These are phyloP conservation scores for Sciurus carolinensis DNA, from an alignment of 2,797 vertebrate species.

Conservation along the genomic window DNA sequence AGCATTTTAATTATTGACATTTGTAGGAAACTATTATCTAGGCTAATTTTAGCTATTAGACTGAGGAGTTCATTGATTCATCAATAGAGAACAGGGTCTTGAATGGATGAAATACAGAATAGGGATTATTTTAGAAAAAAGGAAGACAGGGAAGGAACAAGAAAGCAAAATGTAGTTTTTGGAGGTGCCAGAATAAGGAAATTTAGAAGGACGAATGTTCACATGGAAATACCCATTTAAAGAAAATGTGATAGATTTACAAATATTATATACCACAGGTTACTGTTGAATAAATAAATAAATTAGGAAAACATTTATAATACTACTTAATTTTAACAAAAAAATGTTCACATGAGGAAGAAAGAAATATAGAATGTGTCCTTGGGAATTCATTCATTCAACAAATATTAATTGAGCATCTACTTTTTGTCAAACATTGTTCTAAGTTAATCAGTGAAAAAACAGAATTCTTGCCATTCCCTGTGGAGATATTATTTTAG, in stretches of 20 bases:
- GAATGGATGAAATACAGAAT: not conserved
- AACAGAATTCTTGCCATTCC: not conserved
- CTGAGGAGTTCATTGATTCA: not conserved
- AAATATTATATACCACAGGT: not conserved
- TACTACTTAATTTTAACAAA: constrained; percentile 35
- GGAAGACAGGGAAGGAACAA: not conserved
- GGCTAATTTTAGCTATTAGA: not conserved
- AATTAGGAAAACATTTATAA: not conserved
- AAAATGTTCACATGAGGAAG: not conserved
- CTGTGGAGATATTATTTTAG: not conserved
- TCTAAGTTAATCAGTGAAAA: not conserved
- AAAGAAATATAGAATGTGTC: not conserved
- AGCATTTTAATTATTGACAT: not conserved
- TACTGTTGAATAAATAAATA: not conserved
- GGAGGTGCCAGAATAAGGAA: not conserved
- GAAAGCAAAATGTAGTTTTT: not conserved
- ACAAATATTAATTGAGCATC: too few species aligned
- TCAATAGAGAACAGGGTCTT: not conserved
- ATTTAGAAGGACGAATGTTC: not conserved
- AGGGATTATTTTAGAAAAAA: not conserved
- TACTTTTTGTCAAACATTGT: too few species aligned
- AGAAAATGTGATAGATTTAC: not conserved
- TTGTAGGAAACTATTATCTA: not conserved
- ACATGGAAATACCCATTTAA: not conserved
- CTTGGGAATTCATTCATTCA: not conserved